These are phyloP conservation scores for Spodoptera littoralis DNA, from an alignment of 2,888 invertebrate species.

Conservation along the genomic window DNA sequence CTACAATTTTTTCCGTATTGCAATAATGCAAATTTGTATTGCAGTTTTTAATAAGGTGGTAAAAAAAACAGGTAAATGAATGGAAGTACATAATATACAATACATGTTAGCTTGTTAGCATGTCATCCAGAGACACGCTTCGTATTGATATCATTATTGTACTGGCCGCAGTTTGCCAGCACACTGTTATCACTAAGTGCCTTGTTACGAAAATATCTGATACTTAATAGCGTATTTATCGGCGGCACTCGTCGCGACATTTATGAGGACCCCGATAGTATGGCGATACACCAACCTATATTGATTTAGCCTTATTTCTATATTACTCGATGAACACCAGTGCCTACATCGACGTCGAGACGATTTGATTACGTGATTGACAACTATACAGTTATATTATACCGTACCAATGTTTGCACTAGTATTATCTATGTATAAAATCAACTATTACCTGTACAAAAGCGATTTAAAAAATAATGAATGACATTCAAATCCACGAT, in stretches of 20 bases:
- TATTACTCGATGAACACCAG: not conserved
- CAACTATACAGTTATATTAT: not conserved
- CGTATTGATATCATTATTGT: not conserved
- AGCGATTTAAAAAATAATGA: too few relatives aligned
- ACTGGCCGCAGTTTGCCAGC: not conserved
- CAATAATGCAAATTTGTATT: too few relatives aligned
- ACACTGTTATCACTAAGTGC: conserved; percentile 10
- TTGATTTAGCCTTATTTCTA: conserved; percentile 29
- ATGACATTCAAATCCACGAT: too few relatives aligned
- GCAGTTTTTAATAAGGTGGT: too few relatives aligned
- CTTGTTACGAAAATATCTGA: conserved; percentile 18
- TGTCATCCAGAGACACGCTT: too few relatives aligned
- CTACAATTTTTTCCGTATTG: not conserved
- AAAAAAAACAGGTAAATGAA: not conserved
- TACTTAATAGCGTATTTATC: conserved; percentile 26
- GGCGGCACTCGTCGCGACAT: conserved; percentile 6
- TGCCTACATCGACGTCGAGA: not conserved
- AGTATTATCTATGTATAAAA: too few relatives aligned
- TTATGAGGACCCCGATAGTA: conserved; percentile 22
- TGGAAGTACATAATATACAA: too few relatives aligned
- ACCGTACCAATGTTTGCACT: not conserved
- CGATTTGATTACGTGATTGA: not conserved
- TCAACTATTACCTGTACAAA: too few relatives aligned
- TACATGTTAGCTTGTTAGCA: too few relatives aligned
- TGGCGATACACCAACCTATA: not conserved